Percentiles rank a stretch among this genome's conserved stretches.
phyloP scores from a whole-genome alignment of 2,888 invertebrate genomes.

The Agriotes lineatus region DNA sequence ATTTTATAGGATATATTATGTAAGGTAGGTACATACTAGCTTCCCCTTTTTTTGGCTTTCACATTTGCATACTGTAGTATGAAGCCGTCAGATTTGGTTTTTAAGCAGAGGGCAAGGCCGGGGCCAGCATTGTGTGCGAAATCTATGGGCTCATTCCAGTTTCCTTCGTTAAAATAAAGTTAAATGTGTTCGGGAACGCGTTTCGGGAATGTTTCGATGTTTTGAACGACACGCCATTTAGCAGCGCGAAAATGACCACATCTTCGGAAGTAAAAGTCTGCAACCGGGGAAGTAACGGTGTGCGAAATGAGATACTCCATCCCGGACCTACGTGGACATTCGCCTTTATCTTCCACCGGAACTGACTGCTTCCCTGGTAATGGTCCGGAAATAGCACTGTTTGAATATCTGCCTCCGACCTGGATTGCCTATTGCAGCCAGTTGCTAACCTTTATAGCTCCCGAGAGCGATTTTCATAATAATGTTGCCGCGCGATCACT shows the following conservation, averaged over 20 bases:
- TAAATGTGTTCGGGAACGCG: conserved; percentile 32
- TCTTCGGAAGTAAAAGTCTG: conserved; percentile 40
- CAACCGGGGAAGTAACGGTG: conserved; percentile 51
- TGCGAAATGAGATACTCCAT: conserved; percentile 57
- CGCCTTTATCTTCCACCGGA: conserved; percentile 56
- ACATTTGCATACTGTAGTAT: too few species aligned
- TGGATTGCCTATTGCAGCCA: conserved; percentile 47
- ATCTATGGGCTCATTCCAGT: conserved; percentile 22
- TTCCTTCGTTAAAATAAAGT: conserved; percentile 38
- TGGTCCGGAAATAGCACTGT: conserved; percentile 56
- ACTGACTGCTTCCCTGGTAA: conserved; percentile 54
- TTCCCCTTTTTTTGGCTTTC: neutral
- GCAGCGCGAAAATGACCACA: conserved; percentile 41
- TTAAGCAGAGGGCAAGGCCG: neutral
- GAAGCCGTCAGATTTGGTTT: neutral
- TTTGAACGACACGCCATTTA: conserved; percentile 33
- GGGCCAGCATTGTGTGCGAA: neutral
- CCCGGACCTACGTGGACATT: conserved; percentile 51
- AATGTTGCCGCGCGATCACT: conserved; percentile 29
- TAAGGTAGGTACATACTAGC: too few species aligned
- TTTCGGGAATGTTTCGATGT: conserved; percentile 34
- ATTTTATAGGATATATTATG: too few species aligned
- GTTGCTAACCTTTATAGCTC: conserved; percentile 47
- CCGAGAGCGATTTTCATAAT: conserved; percentile 36
- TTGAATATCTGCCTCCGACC: conserved; percentile 51